Base-by-base conservation (phyloP, 2,113 vertebrate species). In the Reinhardtius hippoglossoides region DNA sequence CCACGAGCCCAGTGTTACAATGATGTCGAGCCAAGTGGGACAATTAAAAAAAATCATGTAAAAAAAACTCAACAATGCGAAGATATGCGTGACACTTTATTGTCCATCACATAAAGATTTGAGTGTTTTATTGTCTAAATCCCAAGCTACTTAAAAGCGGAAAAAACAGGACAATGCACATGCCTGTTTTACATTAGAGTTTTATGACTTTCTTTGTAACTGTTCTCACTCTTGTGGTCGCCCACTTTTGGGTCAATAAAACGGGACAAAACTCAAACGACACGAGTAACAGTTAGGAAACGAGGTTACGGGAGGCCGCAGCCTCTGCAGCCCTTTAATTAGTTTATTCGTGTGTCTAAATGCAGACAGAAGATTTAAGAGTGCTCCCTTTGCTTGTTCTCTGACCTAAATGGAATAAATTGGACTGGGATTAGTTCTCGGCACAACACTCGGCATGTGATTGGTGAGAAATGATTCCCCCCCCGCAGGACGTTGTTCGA, bases 361-460 rank as follows among this genome's bases (percentile, higher is more conserved):
- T 84, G 74, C 71, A 74, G 87, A 77, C 75, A 31, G 74, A 88
- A 84, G 84, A 91, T 91, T 88, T 91, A 86, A 86, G 74, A 73
- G 76, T 40, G 78, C 62, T 74, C 82, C 76, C 78, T 87, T 87
- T 81, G 72, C 84, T 76, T 85, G 70, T 88, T 82, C 85, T 76
- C 75, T 89, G 90, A 90, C 91, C 91, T 87, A 89, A 92, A 90
- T 92, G 84, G 86, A 86, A 87, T 83, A 85, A 91, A 94, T 91
- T 92, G 84, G 83, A 79, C 78, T 82, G 82, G 85, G 84, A 92
- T 91, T 91, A 88, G 87, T 91, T 91, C 84, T 87, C 64, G 15
- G 74, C 76, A 80, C 63, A 82, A 79, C 71, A 76, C 82, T 76
- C 67, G 14, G 64, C 37, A 63, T 80, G 84, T 65, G 88, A 83